phyloP scores from a whole-genome alignment of 2,113 vertebrate genomes.

The Perca schrenkii region DNA sequence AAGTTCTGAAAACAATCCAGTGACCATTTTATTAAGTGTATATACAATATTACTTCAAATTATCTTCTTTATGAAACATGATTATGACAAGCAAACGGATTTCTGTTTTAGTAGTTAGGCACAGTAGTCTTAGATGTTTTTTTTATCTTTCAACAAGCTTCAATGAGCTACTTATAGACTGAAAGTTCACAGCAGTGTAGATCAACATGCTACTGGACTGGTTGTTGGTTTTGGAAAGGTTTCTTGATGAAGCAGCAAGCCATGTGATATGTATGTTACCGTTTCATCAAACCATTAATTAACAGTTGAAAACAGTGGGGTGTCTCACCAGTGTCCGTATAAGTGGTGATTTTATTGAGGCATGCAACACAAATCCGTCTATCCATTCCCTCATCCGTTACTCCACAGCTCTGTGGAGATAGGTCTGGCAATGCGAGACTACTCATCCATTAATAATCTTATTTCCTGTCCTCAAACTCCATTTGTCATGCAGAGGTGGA shows the following conservation, averaged over 20 bases:
- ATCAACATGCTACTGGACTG: background rate
- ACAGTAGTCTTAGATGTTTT: background rate
- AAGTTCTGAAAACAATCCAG: background rate
- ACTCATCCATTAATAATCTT: slow-evolving; percentile 20
- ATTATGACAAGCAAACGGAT: background rate
- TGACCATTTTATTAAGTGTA: background rate
- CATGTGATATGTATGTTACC: background rate
- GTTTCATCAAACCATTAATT: background rate
- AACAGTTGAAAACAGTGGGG: background rate
- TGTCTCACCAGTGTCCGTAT: background rate
- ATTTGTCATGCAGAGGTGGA: slow-evolving; percentile 90
- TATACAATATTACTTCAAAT: background rate
- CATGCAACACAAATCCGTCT: slow-evolving; percentile 16
- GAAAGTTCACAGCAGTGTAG: slow-evolving; percentile 15
- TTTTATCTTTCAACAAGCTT: background rate
- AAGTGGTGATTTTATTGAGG: slow-evolving; percentile 9
- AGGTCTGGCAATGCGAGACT: too few species aligned
- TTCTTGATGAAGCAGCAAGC: background rate
- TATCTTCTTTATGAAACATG: background rate
- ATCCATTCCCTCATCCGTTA: background rate
- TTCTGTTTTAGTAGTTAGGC: background rate
- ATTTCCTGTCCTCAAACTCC: slow-evolving; percentile 5
- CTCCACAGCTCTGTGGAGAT: too few species aligned
- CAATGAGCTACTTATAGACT: background rate
- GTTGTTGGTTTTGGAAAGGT: slow-evolving; percentile 3